A percentile compares a stretch with the other conserved stretches of the same genome.
Evolutionary conservation across 1,140 invertebrate species (phyloP).

Genomic region (Drosophila kikkawai): DNA sequence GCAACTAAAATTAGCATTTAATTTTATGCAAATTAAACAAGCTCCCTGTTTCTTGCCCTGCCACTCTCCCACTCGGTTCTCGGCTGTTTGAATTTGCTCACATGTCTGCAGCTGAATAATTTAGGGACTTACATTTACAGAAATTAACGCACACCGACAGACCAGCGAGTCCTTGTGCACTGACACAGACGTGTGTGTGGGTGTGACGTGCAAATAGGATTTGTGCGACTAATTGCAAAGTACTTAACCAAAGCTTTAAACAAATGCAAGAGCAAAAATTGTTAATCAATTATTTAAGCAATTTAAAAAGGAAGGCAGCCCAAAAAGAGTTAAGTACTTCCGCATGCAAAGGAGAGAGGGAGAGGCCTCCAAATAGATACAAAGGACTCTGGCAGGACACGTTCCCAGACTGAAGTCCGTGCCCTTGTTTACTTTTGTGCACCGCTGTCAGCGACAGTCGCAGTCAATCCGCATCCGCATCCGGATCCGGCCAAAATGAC

Average conservation of each 20-base stretch:
- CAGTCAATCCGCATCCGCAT: slow-evolving; percentile 53
- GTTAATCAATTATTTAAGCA: slow-evolving; percentile 81
- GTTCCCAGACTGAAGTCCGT: slow-evolving; percentile 7
- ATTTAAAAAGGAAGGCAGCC: slow-evolving; percentile 37
- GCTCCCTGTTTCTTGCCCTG: neutral
- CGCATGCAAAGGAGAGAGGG: slow-evolving; percentile 8
- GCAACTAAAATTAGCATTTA: slow-evolving; percentile 74
- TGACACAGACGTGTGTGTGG: slow-evolving; percentile 15
- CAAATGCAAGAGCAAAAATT: slow-evolving; percentile 77
- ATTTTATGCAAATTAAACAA: slow-evolving; percentile 76
- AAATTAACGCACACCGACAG: slow-evolving; percentile 70
- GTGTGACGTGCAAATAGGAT: slow-evolving; percentile 71
- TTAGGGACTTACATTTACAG: slow-evolving; percentile 79
- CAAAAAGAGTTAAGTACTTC: slow-evolving; percentile 9
- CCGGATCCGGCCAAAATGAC: slow-evolving; percentile 38
- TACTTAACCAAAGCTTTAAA: slow-evolving; percentile 83
- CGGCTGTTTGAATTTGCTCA: slow-evolving; percentile 53
- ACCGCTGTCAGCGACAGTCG: slow-evolving; percentile 51
- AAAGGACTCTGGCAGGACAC: slow-evolving; percentile 49
- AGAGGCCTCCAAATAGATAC: slow-evolving; percentile 63
- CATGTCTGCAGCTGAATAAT: slow-evolving; percentile 79
- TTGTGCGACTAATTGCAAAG: slow-evolving; percentile 84
- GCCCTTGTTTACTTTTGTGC: slow-evolving; percentile 41
- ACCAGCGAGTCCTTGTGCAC: slow-evolving; percentile 10
- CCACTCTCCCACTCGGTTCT: neutral